Conservation (phyloP, 2,797 vertebrate genomes). For the Tokudaia tokunoshimensis region DNA sequence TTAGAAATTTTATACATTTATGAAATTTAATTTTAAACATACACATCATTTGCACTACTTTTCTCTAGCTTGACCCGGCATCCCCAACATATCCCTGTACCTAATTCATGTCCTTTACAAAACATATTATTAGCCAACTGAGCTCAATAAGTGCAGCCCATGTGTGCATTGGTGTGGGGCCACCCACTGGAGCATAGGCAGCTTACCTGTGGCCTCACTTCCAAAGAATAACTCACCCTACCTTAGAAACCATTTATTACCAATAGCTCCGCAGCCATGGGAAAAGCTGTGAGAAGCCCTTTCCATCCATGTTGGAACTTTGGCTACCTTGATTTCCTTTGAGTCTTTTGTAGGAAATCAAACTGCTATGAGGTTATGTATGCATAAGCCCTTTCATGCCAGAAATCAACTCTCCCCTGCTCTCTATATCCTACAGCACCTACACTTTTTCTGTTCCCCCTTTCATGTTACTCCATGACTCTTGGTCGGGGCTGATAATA, state of each 20-base stretch:
- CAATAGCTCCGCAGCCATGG: no score
- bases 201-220: background rate
- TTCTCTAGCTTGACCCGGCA: background rate
- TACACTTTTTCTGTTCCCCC: background rate
- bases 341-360: background rate
- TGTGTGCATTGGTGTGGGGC: background rate
- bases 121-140: background rate
- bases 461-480: background rate
- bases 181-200: background rate
- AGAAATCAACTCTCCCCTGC: background rate
- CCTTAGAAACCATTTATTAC: background rate
- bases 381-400: background rate
- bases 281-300: rapidly evolving
- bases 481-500: no score
- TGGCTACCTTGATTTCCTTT: background rate
- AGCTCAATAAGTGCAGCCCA: background rate
- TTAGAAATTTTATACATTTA: background rate
- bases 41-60: background rate
- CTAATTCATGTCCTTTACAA: background rate
- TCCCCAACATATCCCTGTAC: background rate
- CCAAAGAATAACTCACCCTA: no score
- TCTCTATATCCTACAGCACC: background rate
- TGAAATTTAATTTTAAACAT: background rate
- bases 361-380: background rate
- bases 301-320: background rate